Base-by-base conservation (phyloP, 1,140 invertebrate genomes). In the Psilanteris sp. region DNA sequence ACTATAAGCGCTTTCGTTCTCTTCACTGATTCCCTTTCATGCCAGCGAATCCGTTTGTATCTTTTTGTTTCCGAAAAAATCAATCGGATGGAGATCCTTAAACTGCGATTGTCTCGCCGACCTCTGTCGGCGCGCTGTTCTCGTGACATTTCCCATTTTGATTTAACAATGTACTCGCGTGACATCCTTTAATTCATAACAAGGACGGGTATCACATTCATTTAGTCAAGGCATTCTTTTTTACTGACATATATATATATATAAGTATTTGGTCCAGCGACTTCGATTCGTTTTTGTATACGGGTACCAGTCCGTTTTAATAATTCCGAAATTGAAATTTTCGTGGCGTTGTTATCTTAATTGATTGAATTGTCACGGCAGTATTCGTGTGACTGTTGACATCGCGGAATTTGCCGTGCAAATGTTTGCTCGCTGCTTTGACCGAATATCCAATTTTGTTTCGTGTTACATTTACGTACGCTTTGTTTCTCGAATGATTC, bases 31-130 rank as follows among this genome's bases (percentile, higher is more conserved):
- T 52, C 31, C 44, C 24, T 59, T 50, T 70, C 10, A 34, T 24
- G 14, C 16, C 15, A n/a, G 9, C 13, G 32, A n/a, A 43, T 64
- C 16, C 39, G 24, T 54, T 46, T 55, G 43, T 26, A 43, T 10
- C 13, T 39, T 55, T 61, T 71, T 61, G 32, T 71, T 52, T 54
- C 26, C 29, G n/a, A 41, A 37, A 67, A 44, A 62, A 71, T 62
- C 55, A 55, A 68, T 68, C 43, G 24, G 26, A 68, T 50, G 11
- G 32, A 55, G 64, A 71, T 71, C 27, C 67, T 72, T 72, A 61
- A 72, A 62, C 55, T 59, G 48, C 50, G 57, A 72, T 72, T 72
- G 68, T 72, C 24, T 48, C 16, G 50, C 46, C 29, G 57, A 64
- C 68, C 57, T 62, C 50, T 24, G 41, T 0, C 34, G 29, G 32